Evolutionary conservation across 2,113 vertebrate genomes (phyloP).

Genomic region (Chelonoidis abingdonii): DNA sequence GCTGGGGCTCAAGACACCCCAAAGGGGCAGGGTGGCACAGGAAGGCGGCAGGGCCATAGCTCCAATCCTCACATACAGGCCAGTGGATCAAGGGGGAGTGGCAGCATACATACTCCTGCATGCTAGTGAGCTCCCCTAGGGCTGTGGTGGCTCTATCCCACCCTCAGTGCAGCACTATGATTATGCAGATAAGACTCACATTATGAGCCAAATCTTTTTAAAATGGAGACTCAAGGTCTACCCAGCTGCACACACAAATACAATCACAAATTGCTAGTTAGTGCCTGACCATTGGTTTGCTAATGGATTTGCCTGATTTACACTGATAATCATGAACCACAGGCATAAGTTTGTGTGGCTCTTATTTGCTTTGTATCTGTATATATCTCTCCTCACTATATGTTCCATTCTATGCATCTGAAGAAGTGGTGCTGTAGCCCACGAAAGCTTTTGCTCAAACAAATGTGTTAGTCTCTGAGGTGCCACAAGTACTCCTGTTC

Average conservation of each 20-base stretch:
- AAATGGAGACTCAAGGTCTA: neutral
- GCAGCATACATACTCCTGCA: no score
- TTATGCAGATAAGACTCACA: fast-evolving
- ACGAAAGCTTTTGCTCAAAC: no score
- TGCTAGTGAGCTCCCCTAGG: neutral
- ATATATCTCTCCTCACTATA: no score
- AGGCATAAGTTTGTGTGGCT: neutral
- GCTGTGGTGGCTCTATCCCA: neutral
- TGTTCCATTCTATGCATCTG: no score
- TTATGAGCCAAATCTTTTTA: neutral
- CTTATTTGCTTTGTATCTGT: neutral
- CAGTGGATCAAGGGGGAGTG: neutral
- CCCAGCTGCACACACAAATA: neutral
- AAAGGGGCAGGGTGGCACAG: neutral
- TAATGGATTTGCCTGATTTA: neutral
- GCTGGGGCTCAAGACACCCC: neutral
- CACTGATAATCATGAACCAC: neutral
- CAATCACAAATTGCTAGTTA: neutral
- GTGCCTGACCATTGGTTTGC: neutral
- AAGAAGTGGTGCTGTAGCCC: no score
- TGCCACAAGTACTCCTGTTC: no score
- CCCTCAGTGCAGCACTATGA: neutral
- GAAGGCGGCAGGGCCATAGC: neutral
- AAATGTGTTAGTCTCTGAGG: no score
- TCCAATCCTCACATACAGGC: neutral